These are phyloP conservation scores for Numenius phaeopus DNA, from an alignment of 2,797 vertebrate genomes.

Conservation along the genomic window DNA sequence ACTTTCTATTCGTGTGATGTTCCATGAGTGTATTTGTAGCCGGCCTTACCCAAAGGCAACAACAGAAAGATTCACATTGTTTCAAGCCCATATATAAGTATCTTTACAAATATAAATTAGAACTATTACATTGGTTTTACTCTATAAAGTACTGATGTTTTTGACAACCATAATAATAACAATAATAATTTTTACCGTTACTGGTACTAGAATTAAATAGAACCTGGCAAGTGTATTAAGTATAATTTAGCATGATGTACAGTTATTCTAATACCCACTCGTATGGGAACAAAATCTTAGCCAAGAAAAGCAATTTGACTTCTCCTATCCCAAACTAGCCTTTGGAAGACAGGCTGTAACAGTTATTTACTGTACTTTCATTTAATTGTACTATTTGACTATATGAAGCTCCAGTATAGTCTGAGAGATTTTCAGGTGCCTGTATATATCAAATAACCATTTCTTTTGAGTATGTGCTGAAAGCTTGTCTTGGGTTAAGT, in stretches of 20 bases:
- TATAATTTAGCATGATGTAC: slow-evolving; percentile 62
- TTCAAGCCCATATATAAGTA: not conserved
- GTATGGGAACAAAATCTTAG: slow-evolving; percentile 57
- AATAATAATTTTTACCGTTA: slow-evolving; percentile 18
- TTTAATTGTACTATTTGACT: slow-evolving; percentile 11
- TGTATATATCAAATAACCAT: slow-evolving; percentile 5
- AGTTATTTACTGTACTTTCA: not conserved
- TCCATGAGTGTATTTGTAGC: not conserved
- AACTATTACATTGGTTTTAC: not conserved
- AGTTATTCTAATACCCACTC: slow-evolving; percentile 55
- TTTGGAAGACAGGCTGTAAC: not conserved
- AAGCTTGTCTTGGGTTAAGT: slow-evolving; percentile 61
- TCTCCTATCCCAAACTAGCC: not conserved
- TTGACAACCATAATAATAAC: not conserved
- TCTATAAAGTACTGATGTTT: not conserved
- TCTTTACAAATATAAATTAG: not conserved
- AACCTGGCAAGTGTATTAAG: slow-evolving; percentile 52
- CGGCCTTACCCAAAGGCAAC: not conserved
- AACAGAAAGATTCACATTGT: not conserved
- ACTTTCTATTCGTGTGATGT: slow-evolving; percentile 19
- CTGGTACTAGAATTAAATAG: slow-evolving; percentile 40
- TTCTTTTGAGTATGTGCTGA: slow-evolving; percentile 53
- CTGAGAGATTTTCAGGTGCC: slow-evolving; percentile 45
- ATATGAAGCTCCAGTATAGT: not conserved
- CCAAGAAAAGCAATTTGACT: slow-evolving; percentile 59